phyloP scores from a whole-genome alignment of 2,797 vertebrate species.

The Oryzias dopingdopingensis region DNA sequence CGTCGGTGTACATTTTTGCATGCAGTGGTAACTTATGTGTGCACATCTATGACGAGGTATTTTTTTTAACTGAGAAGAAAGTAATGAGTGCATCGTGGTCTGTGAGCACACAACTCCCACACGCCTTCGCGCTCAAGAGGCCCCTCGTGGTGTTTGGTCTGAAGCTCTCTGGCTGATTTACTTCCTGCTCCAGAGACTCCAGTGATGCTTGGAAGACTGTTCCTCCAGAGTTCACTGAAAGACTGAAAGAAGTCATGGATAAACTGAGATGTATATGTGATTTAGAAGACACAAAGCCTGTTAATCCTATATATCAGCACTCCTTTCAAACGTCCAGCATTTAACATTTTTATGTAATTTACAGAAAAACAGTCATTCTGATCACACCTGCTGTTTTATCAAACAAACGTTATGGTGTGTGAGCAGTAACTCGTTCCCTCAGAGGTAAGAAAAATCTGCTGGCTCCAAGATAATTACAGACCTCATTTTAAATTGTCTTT shows the following conservation, averaged over 20 bases:
- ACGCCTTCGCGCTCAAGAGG: slow-evolving; percentile 64
- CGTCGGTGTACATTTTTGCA: slow-evolving; percentile 17
- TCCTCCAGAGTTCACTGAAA: slow-evolving; percentile 44
- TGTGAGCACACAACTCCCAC: slow-evolving; percentile 63
- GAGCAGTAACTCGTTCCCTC: slow-evolving; percentile 41
- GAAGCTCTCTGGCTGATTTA: slow-evolving; percentile 65
- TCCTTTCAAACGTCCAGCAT: slow-evolving; percentile 17
- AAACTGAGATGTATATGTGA: slow-evolving; percentile 44
- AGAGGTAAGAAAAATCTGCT: slow-evolving; percentile 47
- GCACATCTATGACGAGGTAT: slow-evolving; percentile 47
- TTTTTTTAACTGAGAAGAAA: slow-evolving; percentile 56
- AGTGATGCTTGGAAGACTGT: slow-evolving; percentile 43
- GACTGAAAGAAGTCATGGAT: slow-evolving; percentile 44
- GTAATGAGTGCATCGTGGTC: slow-evolving; percentile 60
- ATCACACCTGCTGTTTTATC: not conserved
- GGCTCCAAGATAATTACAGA: slow-evolving; percentile 62
- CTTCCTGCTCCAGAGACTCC: slow-evolving; percentile 63
- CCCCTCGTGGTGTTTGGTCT: slow-evolving; percentile 64
- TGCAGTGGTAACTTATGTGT: slow-evolving; percentile 36
- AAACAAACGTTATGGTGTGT: slow-evolving; percentile 23
- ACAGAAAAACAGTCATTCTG: not conserved
- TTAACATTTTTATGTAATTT: slow-evolving; percentile 3
- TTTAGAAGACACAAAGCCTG: slow-evolving; percentile 35
- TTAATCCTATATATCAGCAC: slow-evolving; percentile 27
- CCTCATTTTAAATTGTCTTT: slow-evolving; percentile 40